Evolutionary conservation across 2,113 vertebrate genomes (phyloP).

Genomic region (Anolis carolinensis): DNA sequence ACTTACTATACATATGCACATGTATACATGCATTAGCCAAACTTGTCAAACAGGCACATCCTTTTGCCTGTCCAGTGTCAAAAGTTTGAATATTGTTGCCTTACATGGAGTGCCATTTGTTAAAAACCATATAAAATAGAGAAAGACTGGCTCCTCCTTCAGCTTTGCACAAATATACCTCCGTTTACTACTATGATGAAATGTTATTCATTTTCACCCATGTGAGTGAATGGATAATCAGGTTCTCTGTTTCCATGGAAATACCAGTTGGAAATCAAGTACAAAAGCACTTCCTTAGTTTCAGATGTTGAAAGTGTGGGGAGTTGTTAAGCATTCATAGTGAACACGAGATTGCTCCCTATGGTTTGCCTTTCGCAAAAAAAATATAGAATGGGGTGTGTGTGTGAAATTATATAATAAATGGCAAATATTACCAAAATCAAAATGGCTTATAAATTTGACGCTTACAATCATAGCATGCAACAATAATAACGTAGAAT

Average conservation of each 20-base stretch:
- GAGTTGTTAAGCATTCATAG: background rate
- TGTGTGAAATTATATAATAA: background rate
- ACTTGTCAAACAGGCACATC: background rate
- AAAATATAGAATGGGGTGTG: too few species aligned
- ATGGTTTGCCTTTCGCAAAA: background rate
- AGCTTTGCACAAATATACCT: slow-evolving; percentile 1
- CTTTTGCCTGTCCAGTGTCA: background rate
- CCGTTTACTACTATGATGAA: slow-evolving; percentile 21
- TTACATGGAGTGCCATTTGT: background rate
- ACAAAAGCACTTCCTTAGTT: slow-evolving; percentile 25
- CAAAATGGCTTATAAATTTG: slow-evolving; percentile 33
- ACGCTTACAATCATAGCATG: background rate
- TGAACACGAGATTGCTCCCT: background rate
- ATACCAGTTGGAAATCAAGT: slow-evolving; percentile 17
- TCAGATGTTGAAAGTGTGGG: slow-evolving; percentile 7
- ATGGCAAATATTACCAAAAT: background rate
- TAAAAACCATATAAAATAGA: background rate
- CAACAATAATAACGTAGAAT: background rate
- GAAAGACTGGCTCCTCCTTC: background rate
- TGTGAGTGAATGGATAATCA: slow-evolving; percentile 39
- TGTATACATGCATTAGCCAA: background rate
- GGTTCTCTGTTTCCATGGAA: slow-evolving; percentile 40
- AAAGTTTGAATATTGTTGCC: background rate
- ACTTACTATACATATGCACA: background rate
- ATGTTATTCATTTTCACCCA: slow-evolving; percentile 32